A percentile compares a stretch with the other conserved stretches of the same genome.
Evolutionary conservation across 2,888 invertebrate genomes (phyloP).

Genomic region (Chalcosyrphus nemorum): DNA sequence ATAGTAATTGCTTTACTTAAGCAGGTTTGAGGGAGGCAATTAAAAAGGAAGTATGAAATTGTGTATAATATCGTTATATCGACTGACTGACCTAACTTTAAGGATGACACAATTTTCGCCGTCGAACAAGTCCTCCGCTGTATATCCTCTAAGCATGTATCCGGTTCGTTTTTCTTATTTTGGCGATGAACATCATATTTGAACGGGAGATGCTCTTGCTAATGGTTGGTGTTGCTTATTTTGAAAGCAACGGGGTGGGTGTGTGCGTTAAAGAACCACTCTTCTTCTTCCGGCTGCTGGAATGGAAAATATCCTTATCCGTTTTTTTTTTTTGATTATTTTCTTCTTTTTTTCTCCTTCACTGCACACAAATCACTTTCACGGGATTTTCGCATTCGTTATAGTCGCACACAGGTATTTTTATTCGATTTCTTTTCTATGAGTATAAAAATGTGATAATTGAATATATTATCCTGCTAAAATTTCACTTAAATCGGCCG

Average conservation of each 20-base stretch:
- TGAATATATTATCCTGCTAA: slow-evolving; percentile 50
- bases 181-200: slow-evolving; percentile 50
- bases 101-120: slow-evolving; percentile 63
- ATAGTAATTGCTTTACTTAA: slow-evolving; percentile 4
- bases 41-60: slow-evolving; percentile 39
- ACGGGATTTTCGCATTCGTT: slow-evolving; percentile 5
- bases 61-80: slow-evolving; percentile 49
- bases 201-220: slow-evolving; percentile 22
- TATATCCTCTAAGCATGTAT: slow-evolving; percentile 67
- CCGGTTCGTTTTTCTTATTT: slow-evolving; percentile 41
- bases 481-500: slow-evolving; percentile 58
- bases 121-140: slow-evolving; percentile 36
- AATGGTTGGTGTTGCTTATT: not conserved
- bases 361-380: slow-evolving; percentile 38
- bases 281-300: slow-evolving; percentile 19
- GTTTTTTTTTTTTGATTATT: slow-evolving; percentile 13
- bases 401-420: slow-evolving; percentile 16
- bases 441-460: slow-evolving; percentile 8
- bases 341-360: not conserved
- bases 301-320: slow-evolving; percentile 41
- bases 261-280: slow-evolving; percentile 10
- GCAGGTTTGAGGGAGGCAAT: not conserved
- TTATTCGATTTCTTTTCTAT: slow-evolving; percentile 11
- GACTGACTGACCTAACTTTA: slow-evolving; percentile 68
- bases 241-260: slow-evolving; percentile 22